Percentiles rank a stretch among this genome's conserved stretches.
Conservation (phyloP, 2,888 invertebrate genomes). For the Mamestra brassicae region DNA sequence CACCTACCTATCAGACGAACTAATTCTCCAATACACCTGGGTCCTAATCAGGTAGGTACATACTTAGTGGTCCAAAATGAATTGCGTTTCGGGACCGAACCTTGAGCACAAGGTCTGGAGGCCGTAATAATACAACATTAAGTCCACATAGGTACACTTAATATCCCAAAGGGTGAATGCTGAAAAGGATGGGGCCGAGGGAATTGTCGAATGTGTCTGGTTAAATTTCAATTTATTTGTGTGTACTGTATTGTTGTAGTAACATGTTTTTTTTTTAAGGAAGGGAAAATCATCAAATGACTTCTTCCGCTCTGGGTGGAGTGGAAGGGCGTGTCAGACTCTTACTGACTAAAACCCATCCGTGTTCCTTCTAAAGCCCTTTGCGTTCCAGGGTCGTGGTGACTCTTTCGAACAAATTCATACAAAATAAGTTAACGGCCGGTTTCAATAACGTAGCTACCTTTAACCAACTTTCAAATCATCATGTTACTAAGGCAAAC, state of each 20-base stretch:
- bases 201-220: constrained; percentile 25
- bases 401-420: too few species aligned
- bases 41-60: constrained; percentile 51
- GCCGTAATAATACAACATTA: constrained; percentile 50
- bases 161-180: constrained; percentile 45
- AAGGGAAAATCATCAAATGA: too few species aligned
- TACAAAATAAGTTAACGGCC: too few species aligned
- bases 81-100: constrained; percentile 38
- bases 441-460: too few species aligned
- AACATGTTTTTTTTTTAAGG: neutral
- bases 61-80: constrained; percentile 52
- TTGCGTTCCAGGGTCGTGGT: too few species aligned
- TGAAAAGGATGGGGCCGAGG: constrained; percentile 29
- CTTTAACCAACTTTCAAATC: too few species aligned
- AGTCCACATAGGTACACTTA: constrained; percentile 39
- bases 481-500: too few species aligned
- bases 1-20: constrained; percentile 16
- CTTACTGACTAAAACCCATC: too few species aligned
- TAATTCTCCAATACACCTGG: constrained; percentile 53
- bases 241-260: constrained; percentile 21
- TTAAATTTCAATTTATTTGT: constrained; percentile 46
- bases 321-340: too few species aligned
- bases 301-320: too few species aligned
- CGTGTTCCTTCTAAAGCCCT: too few species aligned
- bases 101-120: constrained; percentile 19